Conservation (phyloP, 2,113 vertebrate genomes). For the Salvelinus sp. region DNA sequence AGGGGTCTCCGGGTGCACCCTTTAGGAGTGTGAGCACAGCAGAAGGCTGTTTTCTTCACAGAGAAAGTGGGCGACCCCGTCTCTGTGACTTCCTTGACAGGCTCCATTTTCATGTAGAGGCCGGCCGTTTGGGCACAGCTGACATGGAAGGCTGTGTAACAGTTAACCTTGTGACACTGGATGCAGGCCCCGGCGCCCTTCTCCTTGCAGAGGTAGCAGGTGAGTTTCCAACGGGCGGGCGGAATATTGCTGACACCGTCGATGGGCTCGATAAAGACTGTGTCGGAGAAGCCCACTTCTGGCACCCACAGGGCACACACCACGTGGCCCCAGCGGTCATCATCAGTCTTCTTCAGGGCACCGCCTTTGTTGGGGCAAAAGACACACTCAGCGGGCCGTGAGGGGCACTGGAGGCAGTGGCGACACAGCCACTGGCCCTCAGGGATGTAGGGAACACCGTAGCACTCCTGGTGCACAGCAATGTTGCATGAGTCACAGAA, state of each 20-base stretch:
- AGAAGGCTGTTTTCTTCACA: conserved; percentile 96
- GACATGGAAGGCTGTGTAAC: conserved; percentile 97
- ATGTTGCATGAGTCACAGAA: conserved; percentile 98
- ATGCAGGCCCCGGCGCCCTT: conserved; percentile 95
- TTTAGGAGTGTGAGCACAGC: conserved; percentile 89
- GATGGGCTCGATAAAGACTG: conserved; percentile 97
- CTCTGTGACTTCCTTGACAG: conserved; percentile 80
- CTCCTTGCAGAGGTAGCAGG: conserved; percentile 97
- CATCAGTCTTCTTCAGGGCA: conserved; percentile 97
- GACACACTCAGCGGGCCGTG: conserved; percentile 87
- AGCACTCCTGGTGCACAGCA: conserved; percentile 98
- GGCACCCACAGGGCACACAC: conserved; percentile 98
- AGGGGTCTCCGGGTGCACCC: conserved; percentile 88
- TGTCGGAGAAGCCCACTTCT: conserved; percentile 97
- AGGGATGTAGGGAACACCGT: conserved; percentile 95
- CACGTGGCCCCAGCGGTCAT: conserved; percentile 97
- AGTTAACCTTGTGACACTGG: conserved; percentile 96
- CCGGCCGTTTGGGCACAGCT: conserved; percentile 94
- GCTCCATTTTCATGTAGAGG: conserved; percentile 97
- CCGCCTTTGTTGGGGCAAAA: conserved; percentile 97
- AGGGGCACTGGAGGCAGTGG: conserved; percentile 89
- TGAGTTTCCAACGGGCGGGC: conserved; percentile 95
- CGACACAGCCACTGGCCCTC: conserved; percentile 98
- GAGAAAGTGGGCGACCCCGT: conserved; percentile 81
- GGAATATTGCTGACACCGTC: conserved; percentile 96